phyloP scores from a whole-genome alignment of 2,797 vertebrate genomes.

The Pangasius mekongensis region DNA sequence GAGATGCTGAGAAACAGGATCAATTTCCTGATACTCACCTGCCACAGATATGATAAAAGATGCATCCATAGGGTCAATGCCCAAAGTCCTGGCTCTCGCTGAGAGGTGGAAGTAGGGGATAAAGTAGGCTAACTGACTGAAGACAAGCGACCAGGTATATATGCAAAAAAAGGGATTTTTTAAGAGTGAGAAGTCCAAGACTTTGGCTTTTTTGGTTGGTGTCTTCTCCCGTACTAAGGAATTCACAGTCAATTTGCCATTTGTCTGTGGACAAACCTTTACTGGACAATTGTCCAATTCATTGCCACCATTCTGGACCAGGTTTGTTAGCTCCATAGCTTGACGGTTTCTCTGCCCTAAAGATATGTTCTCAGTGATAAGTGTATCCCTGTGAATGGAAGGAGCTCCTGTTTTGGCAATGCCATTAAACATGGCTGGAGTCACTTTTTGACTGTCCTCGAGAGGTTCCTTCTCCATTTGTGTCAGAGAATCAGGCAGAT shows the following conservation, averaged over 20 bases:
- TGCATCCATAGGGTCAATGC: constrained; percentile 86
- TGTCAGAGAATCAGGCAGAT: constrained; percentile 64
- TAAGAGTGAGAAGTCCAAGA: constrained; percentile 84
- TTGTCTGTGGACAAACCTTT: constrained; percentile 65
- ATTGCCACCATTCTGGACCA: constrained; percentile 67
- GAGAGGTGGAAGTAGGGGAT: constrained; percentile 90
- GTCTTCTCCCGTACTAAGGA: constrained; percentile 58
- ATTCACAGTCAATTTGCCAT: constrained; percentile 66
- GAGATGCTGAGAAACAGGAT: background rate
- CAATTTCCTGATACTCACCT: constrained; percentile 74
- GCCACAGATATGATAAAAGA: constrained; percentile 89
- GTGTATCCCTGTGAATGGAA: constrained; percentile 53
- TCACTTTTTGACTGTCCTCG: constrained; percentile 71
- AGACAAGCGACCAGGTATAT: constrained; percentile 90
- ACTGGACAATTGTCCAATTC: constrained; percentile 55
- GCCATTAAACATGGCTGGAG: constrained; percentile 71
- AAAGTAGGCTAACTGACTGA: constrained; percentile 92
- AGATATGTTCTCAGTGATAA: constrained; percentile 53
- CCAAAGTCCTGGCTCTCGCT: constrained; percentile 85
- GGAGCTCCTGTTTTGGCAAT: constrained; percentile 67
- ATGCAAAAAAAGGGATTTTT: constrained; percentile 90
- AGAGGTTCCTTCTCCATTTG: constrained; percentile 70
- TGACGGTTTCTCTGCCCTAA: constrained; percentile 48
- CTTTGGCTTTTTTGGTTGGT: constrained; percentile 66
- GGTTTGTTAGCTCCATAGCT: constrained; percentile 68